Evolutionary conservation across 2,797 vertebrate species (phyloP).

Genomic region (Liasis olivaceus): DNA sequence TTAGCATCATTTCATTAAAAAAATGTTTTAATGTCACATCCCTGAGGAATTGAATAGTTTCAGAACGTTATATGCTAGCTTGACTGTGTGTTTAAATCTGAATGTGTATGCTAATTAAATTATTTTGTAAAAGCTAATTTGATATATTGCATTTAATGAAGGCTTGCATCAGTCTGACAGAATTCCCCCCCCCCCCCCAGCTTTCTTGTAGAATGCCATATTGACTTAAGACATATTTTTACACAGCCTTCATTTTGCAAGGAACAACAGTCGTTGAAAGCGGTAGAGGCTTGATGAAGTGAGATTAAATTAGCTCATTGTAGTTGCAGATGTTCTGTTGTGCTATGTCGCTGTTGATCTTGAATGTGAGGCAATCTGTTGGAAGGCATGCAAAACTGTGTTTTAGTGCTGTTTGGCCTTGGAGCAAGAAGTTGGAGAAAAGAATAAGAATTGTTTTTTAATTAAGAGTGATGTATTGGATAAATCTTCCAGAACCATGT

Average conservation of each 20-base stretch:
- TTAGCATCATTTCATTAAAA: conserved; percentile 18
- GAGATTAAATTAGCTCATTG: conserved; percentile 55
- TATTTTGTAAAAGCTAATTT: conserved; percentile 58
- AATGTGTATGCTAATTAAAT: conserved; percentile 54
- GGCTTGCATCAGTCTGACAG: conserved; percentile 55
- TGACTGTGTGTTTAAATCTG: conserved; percentile 53
- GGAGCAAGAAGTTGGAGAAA: too few relatives aligned
- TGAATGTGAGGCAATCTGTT: conserved; percentile 58
- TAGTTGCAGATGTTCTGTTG: conserved; percentile 57
- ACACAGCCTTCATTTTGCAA: conserved; percentile 50
- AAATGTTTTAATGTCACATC: conserved; percentile 35
- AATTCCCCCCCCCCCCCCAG: conserved; percentile 34
- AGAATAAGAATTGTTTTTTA: neutral
- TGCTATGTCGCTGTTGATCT: conserved; percentile 34
- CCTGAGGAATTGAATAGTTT: conserved; percentile 30
- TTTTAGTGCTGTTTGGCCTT: neutral
- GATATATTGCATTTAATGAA: conserved; percentile 57
- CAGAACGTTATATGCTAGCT: neutral
- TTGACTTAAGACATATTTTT: conserved; percentile 58
- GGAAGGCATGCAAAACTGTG: conserved; percentile 19
- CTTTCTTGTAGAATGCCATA: conserved; percentile 41
- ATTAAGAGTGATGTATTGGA: neutral
- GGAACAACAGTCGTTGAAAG: conserved; percentile 54
- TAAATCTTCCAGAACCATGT: neutral
- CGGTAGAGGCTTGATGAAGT: conserved; percentile 48